These are phyloP conservation scores for Salvelinus sp. DNA, from an alignment of 2,113 vertebrate genomes.

Conservation along the genomic window DNA sequence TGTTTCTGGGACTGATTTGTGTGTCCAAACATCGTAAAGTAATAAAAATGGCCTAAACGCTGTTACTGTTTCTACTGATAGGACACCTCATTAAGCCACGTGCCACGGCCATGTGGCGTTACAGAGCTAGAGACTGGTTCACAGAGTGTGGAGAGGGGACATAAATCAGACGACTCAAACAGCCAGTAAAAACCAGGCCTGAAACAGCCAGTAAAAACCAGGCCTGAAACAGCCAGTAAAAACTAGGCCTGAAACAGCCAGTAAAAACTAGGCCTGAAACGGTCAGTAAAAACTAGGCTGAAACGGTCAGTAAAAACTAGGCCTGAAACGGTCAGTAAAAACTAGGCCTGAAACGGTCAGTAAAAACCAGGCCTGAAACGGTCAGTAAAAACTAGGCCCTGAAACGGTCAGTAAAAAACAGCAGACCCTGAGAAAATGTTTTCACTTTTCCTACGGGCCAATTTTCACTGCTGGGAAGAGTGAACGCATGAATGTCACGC, in stretches of 20 bases:
- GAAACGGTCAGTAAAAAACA: conserved; percentile 63
- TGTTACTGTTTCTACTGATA: conserved; percentile 77
- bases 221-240: conserved; percentile 73
- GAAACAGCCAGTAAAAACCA: conserved; percentile 58
- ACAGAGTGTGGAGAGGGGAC: conserved; percentile 68
- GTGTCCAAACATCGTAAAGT: conserved; percentile 64
- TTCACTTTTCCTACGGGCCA: conserved; percentile 64
- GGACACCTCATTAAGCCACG: conserved; percentile 76
- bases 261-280: conserved; percentile 43
- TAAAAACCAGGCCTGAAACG: conserved; percentile 40
- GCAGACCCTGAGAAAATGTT: conserved; percentile 65
- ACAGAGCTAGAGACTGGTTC: conserved; percentile 40
- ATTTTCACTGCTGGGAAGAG: conserved; percentile 48
- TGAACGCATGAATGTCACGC: conserved; percentile 37
- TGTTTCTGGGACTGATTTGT: conserved; percentile 71
- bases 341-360: conserved; percentile 72
- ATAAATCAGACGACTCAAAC: conserved; percentile 81
- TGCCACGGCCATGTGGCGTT: conserved; percentile 72
- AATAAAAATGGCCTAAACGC: conserved; percentile 73
- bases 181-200: conserved; percentile 78
- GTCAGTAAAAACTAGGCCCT: conserved; percentile 60
- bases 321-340: conserved; percentile 72
- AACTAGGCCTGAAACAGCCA: conserved; percentile 71
- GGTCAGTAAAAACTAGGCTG: conserved; percentile 57
- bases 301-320: conserved; percentile 65